Percentiles rank a stretch among this genome's conserved stretches.
phyloP scores from a whole-genome alignment of 2,797 vertebrate genomes.

The Tachyglossus aculeatus region DNA sequence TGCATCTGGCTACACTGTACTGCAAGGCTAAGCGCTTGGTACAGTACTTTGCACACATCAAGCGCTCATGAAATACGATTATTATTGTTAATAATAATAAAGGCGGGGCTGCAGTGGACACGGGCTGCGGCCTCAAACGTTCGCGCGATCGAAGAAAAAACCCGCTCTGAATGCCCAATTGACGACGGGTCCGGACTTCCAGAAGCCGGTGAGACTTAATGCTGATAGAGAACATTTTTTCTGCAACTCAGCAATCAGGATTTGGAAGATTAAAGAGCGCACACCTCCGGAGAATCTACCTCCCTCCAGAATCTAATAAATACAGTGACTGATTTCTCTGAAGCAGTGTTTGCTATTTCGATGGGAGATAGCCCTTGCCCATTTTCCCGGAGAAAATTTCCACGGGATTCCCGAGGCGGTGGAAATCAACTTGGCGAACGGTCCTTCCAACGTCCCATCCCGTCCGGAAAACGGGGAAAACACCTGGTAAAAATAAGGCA shows the following conservation, averaged over 20 bases:
- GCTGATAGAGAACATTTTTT: constrained; percentile 35
- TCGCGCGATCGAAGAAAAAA: too few species aligned
- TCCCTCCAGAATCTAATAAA: constrained; percentile 9
- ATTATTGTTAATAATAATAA: too few species aligned
- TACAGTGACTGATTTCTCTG: constrained; percentile 46
- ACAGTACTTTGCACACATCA: too few species aligned
- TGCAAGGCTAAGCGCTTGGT: too few species aligned
- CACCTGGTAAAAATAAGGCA: too few species aligned
- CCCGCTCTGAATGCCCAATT: too few species aligned
- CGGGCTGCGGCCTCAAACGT: too few species aligned
- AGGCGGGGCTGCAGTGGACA: too few species aligned
- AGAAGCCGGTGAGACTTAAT: constrained; percentile 43
- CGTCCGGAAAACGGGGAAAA: neutral
- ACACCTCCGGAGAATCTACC: constrained; percentile 39
- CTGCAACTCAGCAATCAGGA: constrained; percentile 28
- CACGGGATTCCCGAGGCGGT: neutral
- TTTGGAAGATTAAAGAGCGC: constrained; percentile 43
- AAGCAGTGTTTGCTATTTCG: constrained; percentile 9
- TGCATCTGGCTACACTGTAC: too few species aligned
- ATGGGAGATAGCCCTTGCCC: neutral
- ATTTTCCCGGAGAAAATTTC: neutral
- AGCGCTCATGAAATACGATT: too few species aligned
- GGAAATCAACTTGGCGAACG: neutral
- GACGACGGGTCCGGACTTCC: neutral
- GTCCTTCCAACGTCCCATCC: neutral